Conservation (phyloP, 2,888 invertebrate genomes). For the Campoletis raptor region DNA sequence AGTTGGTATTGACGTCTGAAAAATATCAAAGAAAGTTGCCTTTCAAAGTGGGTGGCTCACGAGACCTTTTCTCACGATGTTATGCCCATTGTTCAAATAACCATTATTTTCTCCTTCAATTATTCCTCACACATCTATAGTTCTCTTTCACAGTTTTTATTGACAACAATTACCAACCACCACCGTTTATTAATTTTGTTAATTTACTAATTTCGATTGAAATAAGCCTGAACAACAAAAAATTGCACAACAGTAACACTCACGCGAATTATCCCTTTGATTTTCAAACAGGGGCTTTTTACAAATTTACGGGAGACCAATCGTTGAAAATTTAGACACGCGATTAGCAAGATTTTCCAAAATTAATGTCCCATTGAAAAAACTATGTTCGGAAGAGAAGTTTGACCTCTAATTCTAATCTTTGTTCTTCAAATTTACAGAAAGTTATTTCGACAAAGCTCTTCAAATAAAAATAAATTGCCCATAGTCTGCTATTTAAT, state of each 20-base stretch:
- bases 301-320: background rate
- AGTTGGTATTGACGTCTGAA: constrained; percentile 95
- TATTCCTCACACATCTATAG: background rate
- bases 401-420: background rate
- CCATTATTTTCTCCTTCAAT: background rate
- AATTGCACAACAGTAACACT: background rate
- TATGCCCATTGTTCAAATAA: background rate
- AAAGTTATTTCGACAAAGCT: background rate
- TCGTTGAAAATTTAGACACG: no score
- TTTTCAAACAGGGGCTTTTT: background rate
- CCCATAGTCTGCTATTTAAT: background rate
- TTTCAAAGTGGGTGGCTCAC: constrained; percentile 76
- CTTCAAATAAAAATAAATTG: background rate
- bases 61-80: constrained; percentile 59
- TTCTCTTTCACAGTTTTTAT: background rate
- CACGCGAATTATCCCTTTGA: background rate
- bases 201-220: background rate
- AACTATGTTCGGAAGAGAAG: background rate
- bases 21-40: constrained; percentile 82
- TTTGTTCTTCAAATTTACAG: background rate
- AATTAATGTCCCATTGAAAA: background rate
- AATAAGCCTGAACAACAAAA: background rate
- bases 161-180: background rate
- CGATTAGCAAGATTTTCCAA: background rate
- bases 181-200: background rate